Conservation (phyloP, 2,797 vertebrate genomes). For the Megaceryle alcyon region DNA sequence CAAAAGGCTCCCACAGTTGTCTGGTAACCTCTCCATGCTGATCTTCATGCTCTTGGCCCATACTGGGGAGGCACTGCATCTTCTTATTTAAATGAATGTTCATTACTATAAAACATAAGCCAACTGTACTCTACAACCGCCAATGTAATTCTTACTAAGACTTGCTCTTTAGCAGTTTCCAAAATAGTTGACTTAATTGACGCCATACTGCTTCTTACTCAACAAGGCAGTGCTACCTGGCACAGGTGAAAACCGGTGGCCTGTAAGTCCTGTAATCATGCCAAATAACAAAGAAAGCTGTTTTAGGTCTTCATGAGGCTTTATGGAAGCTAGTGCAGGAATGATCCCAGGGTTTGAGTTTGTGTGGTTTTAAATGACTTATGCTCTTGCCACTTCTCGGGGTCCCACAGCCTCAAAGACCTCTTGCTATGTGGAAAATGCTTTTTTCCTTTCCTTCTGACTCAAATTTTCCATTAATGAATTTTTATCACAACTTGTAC, state of each 20-base stretch:
- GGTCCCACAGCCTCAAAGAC: constrained; percentile 22
- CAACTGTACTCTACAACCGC: neutral
- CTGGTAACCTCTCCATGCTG: neutral
- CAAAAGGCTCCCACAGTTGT: neutral
- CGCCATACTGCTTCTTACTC: neutral
- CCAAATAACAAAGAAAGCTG: neutral
- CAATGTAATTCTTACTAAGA: neutral
- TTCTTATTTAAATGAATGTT: neutral
- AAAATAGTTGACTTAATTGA: neutral
- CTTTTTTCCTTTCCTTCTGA: constrained; percentile 31
- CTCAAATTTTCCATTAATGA: constrained; percentile 39
- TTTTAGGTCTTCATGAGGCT: neutral
- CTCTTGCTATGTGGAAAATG: constrained; percentile 36
- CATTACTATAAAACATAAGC: neutral
- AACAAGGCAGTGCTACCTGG: neutral
- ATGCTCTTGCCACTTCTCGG: neutral
- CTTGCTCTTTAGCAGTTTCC: neutral
- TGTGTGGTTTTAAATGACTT: neutral
- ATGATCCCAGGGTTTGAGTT: neutral
- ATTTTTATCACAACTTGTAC: constrained; percentile 34
- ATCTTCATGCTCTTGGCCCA: neutral
- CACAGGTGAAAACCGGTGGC: neutral
- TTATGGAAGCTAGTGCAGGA: neutral
- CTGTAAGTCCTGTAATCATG: neutral
- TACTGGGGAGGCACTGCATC: neutral